Conservation (phyloP, 2,797 vertebrate species). For the Macropus fuliginosus region DNA sequence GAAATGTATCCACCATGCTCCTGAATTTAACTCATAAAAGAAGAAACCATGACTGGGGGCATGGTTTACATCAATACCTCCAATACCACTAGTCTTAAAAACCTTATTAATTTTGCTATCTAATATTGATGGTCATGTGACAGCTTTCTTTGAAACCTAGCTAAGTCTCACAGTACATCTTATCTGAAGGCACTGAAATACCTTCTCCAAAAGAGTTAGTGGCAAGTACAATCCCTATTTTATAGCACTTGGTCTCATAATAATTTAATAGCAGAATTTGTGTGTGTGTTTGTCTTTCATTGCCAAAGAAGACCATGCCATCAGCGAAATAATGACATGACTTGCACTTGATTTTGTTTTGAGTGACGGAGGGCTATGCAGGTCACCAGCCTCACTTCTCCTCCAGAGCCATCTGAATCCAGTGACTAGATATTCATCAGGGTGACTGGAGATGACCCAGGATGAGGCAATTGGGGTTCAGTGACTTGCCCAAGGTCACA, state of each 20-base stretch:
- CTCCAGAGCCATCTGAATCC: no score
- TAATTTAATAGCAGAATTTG: background rate
- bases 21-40: background rate
- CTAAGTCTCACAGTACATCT: background rate
- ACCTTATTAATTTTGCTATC: background rate
- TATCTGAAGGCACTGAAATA: constrained; percentile 15
- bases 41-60: background rate
- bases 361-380: no score
- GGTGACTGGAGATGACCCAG: no score
- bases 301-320: no score
- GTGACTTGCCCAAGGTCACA: no score
- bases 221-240: constrained; percentile 19
- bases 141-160: constrained; percentile 18
- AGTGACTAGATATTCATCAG: no score
- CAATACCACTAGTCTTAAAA: background rate
- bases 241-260: background rate
- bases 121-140: background rate
- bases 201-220: constrained; percentile 24
- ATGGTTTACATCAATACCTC: background rate
- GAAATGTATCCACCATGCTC: background rate
- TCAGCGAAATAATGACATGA: no score
- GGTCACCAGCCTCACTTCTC: no score
- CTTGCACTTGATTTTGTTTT: no score
- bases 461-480: no score
- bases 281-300: no score